Base-by-base conservation (phyloP, 2,888 invertebrate genomes). In the Ochlodes sylvanus region DNA sequence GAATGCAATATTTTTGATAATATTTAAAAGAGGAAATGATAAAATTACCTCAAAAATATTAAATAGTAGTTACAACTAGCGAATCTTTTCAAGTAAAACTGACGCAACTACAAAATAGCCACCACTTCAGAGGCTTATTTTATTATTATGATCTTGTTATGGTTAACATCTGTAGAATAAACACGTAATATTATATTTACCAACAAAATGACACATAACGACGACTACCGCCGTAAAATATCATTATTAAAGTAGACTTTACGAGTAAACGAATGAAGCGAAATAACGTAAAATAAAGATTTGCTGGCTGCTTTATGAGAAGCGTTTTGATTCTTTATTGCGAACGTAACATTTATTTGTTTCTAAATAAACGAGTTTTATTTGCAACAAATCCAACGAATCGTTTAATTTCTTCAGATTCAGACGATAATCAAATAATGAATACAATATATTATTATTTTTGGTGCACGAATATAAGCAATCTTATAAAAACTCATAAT, bases 211-310 rank as follows among this genome's bases (percentile, higher is more conserved):
- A 67, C 67, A 60, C 61, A 61, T 67, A 67, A 61, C 61, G 61
- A 44, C 61, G 60, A 55, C 44, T 60, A 34, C 14, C 42, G 67
- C 61, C 60, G 44, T 67, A 67, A 67, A 67, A 67, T 67, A 67
- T 67, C 61, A 67, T 67, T 67, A 67, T 67, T 67, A 67, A 67
- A 67, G 67, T 67, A 55, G 67, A 67, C 44, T 67, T 67, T 67
- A 67, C 67, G 67, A 61, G 60, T 60, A 54, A 66, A 66, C 66
- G 67, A 67, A 67, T 67, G 61, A 67, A 67, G 67, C 61, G 67
- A 67, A 67, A 67, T 67, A 67, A 61, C 67, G 61, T 67, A 55
- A 60, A 66, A 66, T 66, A 66, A 67, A 67, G 67, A 67, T 67
- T 67, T 67, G 67, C 67, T 67, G 44, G 61, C 67, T 61, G 55